These are phyloP conservation scores for Tortrix viridana DNA, from an alignment of 2,888 invertebrate species.

Conservation along the genomic window DNA sequence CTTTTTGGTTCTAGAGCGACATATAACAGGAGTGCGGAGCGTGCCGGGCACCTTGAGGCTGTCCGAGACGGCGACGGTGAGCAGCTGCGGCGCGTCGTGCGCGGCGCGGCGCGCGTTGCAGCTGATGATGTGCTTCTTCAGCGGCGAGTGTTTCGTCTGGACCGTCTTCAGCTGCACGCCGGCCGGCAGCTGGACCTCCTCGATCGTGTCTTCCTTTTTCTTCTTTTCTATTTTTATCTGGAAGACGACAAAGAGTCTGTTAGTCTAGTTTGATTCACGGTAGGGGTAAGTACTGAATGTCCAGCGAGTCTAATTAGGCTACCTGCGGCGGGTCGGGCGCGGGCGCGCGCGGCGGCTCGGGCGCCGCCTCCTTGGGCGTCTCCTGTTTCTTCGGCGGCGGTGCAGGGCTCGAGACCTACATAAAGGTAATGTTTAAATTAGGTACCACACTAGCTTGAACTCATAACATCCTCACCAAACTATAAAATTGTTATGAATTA, in stretches of 20 bases:
- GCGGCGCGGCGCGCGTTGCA: constrained; percentile 52
- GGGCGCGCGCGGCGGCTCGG: constrained; percentile 50
- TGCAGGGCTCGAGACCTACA: constrained; percentile 27
- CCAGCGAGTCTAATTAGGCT: too few species aligned
- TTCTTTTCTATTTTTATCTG: constrained; percentile 48
- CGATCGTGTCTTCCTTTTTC: constrained; percentile 54
- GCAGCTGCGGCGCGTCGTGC: constrained; percentile 56
- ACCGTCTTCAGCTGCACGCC: constrained; percentile 71
- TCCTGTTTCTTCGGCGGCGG: constrained; percentile 30
- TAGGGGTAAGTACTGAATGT: too few species aligned
- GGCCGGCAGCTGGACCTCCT: constrained; percentile 57
- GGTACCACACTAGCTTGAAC: too few species aligned
- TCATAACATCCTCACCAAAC: too few species aligned
- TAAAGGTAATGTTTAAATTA: too few species aligned
- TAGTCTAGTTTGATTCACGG: too few species aligned
- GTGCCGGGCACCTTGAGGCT: constrained; percentile 65
- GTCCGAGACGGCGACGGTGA: constrained; percentile 72
- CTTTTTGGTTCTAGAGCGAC: too few species aligned
- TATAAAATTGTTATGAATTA: too few species aligned
- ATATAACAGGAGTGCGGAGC: not conserved
- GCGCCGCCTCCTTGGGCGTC: constrained; percentile 39
- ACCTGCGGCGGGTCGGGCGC: constrained; percentile 36
- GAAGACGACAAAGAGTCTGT: not conserved
- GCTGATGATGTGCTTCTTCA: constrained; percentile 74
- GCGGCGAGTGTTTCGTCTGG: constrained; percentile 67